Evolutionary conservation across 2,797 vertebrate genomes (phyloP).

Genomic region (Scolopax bukidnonensis): DNA sequence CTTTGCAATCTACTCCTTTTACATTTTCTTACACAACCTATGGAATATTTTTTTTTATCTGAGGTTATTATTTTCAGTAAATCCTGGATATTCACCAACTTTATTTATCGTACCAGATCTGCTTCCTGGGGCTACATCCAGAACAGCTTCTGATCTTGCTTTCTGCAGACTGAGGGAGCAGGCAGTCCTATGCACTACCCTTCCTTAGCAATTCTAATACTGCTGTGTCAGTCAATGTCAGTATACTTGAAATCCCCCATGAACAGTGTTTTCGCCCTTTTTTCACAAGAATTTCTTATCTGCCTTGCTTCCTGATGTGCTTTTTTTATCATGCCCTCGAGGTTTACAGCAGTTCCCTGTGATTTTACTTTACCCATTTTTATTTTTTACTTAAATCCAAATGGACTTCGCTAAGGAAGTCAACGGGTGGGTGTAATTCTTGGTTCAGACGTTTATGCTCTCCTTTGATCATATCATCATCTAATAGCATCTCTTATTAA

Average conservation of each 20-base stretch:
- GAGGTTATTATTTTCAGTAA: neutral
- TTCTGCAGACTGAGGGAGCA: constrained; percentile 15
- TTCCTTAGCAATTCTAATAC: constrained; percentile 64
- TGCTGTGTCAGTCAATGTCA: constrained; percentile 55
- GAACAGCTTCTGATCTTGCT: constrained; percentile 2
- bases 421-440: constrained; percentile 14
- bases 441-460: constrained; percentile 27
- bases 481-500: constrained; percentile 33
- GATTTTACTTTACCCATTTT: constrained; percentile 52
- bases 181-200: neutral
- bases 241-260: constrained; percentile 48
- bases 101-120: constrained; percentile 9
- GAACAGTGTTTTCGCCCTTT: constrained; percentile 37
- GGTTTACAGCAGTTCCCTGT: constrained; percentile 52
- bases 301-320: constrained; percentile 38
- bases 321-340: constrained; percentile 58
- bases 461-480: neutral
- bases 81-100: neutral
- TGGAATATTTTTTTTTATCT: constrained; percentile 1
- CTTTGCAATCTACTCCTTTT: constrained; percentile 14
- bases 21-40: neutral
- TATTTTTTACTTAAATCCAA: constrained; percentile 54
- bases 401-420: constrained; percentile 21
- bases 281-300: constrained; percentile 58
- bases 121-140: neutral